Conservation (phyloP, 2,113 vertebrate genomes). For the Drymodes brunneopygia region DNA sequence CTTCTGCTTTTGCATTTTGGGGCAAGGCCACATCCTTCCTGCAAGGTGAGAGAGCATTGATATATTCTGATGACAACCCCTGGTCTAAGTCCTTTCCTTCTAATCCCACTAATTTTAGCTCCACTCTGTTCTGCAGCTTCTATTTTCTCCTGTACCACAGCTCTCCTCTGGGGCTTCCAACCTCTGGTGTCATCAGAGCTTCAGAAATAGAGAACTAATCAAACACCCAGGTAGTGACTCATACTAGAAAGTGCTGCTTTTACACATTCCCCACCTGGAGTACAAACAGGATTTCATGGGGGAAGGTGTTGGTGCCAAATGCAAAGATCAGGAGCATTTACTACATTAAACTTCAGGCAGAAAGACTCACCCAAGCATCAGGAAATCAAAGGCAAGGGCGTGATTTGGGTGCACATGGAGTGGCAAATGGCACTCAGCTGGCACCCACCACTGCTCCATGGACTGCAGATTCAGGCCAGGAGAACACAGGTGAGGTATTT, state of each 20-base stretch:
- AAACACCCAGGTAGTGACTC: neutral
- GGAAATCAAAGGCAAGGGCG: neutral
- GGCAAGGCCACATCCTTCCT: neutral
- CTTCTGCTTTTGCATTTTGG: neutral
- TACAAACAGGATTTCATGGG: neutral
- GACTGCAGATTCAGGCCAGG: neutral
- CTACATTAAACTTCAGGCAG: neutral
- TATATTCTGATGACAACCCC: neutral
- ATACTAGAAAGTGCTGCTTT: neutral
- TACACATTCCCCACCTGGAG: neutral
- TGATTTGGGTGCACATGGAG: neutral
- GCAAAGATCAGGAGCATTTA: neutral
- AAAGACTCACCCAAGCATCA: neutral
- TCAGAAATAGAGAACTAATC: conserved; percentile 7
- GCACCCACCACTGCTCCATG: neutral
- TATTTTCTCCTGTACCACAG: neutral
- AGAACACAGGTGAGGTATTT: neutral
- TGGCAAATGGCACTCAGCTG: neutral
- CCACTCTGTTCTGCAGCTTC: neutral
- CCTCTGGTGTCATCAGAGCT: neutral
- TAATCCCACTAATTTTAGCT: neutral
- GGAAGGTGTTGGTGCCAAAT: neutral
- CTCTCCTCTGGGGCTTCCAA: neutral
- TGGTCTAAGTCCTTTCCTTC: neutral
- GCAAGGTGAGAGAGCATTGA: neutral